Conservation (phyloP, 2,797 vertebrate genomes). For the Kryptopterus vitreolus region DNA sequence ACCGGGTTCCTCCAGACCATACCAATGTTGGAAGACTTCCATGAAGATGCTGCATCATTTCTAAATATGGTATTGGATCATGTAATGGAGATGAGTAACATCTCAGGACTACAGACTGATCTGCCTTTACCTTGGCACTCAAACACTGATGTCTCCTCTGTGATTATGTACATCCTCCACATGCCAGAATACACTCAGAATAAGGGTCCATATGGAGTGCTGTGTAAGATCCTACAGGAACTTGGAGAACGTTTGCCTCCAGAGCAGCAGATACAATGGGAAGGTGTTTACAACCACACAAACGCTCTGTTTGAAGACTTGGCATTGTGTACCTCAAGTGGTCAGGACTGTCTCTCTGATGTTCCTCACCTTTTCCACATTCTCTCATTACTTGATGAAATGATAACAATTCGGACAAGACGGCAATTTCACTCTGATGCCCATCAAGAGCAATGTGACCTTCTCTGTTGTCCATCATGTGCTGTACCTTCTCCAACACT, state of each 20-base stretch:
- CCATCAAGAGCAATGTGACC: conserved; percentile 32
- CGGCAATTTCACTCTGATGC: conserved; percentile 41
- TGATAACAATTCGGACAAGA: conserved; percentile 42
- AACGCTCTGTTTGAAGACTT: conserved; percentile 59
- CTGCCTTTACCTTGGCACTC: too few species aligned
- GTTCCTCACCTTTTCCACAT: conserved; percentile 63
- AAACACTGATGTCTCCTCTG: too few species aligned
- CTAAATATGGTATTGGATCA: conserved; percentile 59
- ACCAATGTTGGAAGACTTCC: conserved; percentile 29
- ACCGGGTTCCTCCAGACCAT: conserved; percentile 57
- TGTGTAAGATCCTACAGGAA: conserved; percentile 56
- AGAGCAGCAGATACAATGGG: conserved; percentile 54
- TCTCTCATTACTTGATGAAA: conserved; percentile 55
- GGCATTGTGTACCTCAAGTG: conserved; percentile 53
- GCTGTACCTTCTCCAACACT: conserved; percentile 64
- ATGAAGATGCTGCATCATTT: conserved; percentile 52
- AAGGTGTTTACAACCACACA: conserved; percentile 59
- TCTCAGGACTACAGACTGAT: conserved; percentile 43
- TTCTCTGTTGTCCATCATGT: conserved; percentile 55
- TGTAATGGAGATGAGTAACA: conserved; percentile 44
- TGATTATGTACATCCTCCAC: conserved; percentile 57
- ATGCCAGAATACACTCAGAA: conserved; percentile 59
- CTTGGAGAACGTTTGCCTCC: conserved; percentile 61
- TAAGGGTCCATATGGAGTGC: conserved; percentile 58
- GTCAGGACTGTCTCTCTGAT: conserved; percentile 61